These are phyloP conservation scores for Megaceryle torquata DNA, from an alignment of 2,113 vertebrate genomes.

Conservation along the genomic window DNA sequence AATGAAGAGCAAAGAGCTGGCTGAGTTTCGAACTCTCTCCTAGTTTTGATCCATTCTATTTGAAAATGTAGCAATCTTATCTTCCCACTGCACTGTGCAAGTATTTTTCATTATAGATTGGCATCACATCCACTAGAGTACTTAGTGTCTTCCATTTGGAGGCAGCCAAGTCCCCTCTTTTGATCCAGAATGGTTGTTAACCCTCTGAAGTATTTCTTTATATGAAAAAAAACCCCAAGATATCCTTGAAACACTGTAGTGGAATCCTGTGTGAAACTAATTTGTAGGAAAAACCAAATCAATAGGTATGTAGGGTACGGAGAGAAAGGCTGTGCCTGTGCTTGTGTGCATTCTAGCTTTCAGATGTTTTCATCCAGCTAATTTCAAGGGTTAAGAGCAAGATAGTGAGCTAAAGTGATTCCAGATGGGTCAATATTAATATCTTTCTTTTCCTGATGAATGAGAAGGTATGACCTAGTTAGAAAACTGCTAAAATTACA, in stretches of 20 bases:
- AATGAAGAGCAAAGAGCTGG: constrained; percentile 52
- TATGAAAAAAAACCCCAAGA: neutral
- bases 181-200: constrained; percentile 45
- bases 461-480: constrained; percentile 89
- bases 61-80: constrained; percentile 45
- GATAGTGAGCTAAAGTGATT: constrained; percentile 92
- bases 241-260: neutral
- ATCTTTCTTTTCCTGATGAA: constrained; percentile 93
- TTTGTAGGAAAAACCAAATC: constrained; percentile 21
- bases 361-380: constrained; percentile 23
- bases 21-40: constrained; percentile 14
- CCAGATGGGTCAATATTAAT: constrained; percentile 97
- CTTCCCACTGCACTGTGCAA: constrained; percentile 32
- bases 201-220: neutral
- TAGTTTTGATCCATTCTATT: constrained; percentile 33
- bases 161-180: constrained; percentile 4
- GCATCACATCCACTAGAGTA: constrained; percentile 6
- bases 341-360: constrained; percentile 14
- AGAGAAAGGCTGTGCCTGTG: neutral
- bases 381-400: constrained; percentile 83
- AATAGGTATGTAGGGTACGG: neutral
- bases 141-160: constrained; percentile 31
- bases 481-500: constrained; percentile 87
- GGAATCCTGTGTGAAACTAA: neutral
- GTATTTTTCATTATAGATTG: constrained; percentile 60